A percentile compares a stretch with the other conserved stretches of the same genome.
Conservation (phyloP, 2,888 invertebrate species). For the Temnothorax ravouxi region DNA sequence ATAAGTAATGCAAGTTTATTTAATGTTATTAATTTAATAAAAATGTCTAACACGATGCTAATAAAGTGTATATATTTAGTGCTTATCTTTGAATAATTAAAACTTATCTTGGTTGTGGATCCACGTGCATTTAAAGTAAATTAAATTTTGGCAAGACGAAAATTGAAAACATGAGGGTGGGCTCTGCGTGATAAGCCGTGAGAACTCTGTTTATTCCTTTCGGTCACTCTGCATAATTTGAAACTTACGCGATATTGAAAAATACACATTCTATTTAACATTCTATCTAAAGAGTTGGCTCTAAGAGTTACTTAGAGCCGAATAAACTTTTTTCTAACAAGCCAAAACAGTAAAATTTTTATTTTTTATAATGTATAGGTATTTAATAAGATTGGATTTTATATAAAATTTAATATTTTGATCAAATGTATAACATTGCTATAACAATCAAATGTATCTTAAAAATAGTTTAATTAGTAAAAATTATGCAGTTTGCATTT, state of each 20-base stretch:
- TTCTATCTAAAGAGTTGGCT: background rate
- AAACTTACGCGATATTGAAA: background rate
- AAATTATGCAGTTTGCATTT: background rate
- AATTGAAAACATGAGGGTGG: constrained; percentile 32
- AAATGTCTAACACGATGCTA: constrained; percentile 10
- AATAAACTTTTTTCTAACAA: background rate
- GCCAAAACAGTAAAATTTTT: background rate
- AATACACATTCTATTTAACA: too few relatives aligned
- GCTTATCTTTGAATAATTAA: constrained; percentile 20
- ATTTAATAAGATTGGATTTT: background rate
- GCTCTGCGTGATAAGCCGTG: constrained; percentile 65
- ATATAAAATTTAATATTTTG: background rate
- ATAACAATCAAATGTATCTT: background rate
- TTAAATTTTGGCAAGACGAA: constrained; percentile 49
- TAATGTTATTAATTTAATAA: constrained; percentile 11
- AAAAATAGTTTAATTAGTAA: background rate
- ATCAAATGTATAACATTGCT: background rate
- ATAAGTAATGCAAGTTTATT: background rate
- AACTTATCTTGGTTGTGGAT: constrained; percentile 54
- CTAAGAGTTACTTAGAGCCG: background rate
- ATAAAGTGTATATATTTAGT: constrained; percentile 2
- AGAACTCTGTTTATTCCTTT: constrained; percentile 60
- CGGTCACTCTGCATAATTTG: constrained; percentile 51
- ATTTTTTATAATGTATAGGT: background rate
- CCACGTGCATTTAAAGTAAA: constrained; percentile 54